Evolutionary conservation across 2,797 vertebrate species (phyloP), one percentile per base, ranked within the genome.

Genomic region (Onychomys arenicola): DNA sequence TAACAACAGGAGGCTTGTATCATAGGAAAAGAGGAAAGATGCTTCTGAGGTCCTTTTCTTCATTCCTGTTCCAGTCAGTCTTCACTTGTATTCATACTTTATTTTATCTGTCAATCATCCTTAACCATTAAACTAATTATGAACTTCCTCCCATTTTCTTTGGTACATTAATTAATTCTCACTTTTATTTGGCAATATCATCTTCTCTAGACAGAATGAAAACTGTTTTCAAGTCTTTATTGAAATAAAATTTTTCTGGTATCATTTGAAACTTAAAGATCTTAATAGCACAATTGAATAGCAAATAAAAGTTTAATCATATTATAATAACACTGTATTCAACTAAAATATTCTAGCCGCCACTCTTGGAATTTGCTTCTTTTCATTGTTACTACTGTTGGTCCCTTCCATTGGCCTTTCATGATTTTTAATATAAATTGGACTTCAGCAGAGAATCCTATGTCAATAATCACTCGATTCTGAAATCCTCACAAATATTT

Each of bases 151-250:
- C 4, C 55, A 63, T 67, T 67, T 23, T 78, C 59, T 91, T 82
- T 61, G 25, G 2, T 86, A 19, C 57, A n/a, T 55, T 71, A 82
- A 37, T 89, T 88, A 67, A 59, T 71, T 94, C 67, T 93, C 67
- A 83, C 65, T 95, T 94, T 91, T 89, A 91, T 67, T 95, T 25
- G 32, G 8, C 52, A 91, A 37, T 9, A 40, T 88, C 16, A 55
- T 73, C 32, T 78, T 65, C 59, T 55, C 95, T 11, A 78, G 75
- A 89, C 25, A 93, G 61, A 83, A 94, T 46, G 17, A 83, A 93
- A 93, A 91, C 21, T 61, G 0, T 89, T 9, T 55, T 95, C 21
- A 93, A 27, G 27, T 55, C 2, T 29, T 19, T 73, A 32, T 89
- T 95, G 63, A 93, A 93, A 76, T 23, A 63, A 55, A 81, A 59